Percentiles rank a stretch among this genome's conserved stretches.
phyloP scores from a whole-genome alignment of 1,140 invertebrate genomes.

The Agrypnia vestita region DNA sequence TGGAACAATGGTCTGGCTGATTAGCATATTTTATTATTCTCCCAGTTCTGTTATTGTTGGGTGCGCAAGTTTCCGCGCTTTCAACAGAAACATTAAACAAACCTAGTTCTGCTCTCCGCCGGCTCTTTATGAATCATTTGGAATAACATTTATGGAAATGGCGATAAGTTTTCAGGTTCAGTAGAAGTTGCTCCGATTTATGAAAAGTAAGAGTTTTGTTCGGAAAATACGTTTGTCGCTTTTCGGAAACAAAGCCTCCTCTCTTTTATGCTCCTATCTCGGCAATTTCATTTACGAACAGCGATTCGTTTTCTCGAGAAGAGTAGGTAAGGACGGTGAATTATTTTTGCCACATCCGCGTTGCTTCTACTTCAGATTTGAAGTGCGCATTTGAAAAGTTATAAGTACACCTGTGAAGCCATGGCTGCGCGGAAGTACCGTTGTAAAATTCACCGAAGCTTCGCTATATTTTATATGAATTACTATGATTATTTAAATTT shows the following conservation, averaged over 20 bases:
- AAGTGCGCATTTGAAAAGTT: background rate
- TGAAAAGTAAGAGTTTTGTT: constrained; percentile 25
- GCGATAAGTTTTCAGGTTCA: constrained; percentile 18
- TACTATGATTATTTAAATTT: too few species aligned
- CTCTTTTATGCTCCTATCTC: background rate
- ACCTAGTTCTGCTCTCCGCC: background rate
- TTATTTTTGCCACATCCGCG: background rate
- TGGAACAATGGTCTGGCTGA: constrained; percentile 5
- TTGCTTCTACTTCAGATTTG: background rate
- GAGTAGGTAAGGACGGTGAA: background rate
- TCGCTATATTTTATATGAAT: background rate
- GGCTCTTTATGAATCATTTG: constrained; percentile 20
- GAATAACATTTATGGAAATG: constrained; percentile 36
- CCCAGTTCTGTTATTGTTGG: constrained; percentile 9
- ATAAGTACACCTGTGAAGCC: background rate
- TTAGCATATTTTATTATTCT: constrained; percentile 22
- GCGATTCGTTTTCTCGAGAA: background rate
- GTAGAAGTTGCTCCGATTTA: constrained; percentile 7
- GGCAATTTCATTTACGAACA: constrained; percentile 1
- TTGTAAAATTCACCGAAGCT: background rate
- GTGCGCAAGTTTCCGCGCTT: background rate
- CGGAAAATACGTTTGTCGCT: constrained; percentile 3
- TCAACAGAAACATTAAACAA: background rate
- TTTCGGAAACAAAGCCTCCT: constrained; percentile 1
- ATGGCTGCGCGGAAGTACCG: background rate